These are phyloP conservation scores for Drosophila orosa DNA, from an alignment of 1,140 invertebrate genomes.

Conservation along the genomic window DNA sequence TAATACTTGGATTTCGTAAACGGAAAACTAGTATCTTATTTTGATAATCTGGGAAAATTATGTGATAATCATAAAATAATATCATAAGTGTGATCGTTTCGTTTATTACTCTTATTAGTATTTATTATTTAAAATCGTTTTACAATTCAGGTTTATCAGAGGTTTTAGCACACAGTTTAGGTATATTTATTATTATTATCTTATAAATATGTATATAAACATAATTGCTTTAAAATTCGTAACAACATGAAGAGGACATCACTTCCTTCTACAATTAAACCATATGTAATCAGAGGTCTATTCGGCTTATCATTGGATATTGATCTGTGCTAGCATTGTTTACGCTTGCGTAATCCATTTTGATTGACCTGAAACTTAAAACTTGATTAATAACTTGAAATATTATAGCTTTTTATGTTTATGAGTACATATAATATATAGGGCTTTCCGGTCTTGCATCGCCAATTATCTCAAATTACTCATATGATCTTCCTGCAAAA, in stretches of 20 bases:
- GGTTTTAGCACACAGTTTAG: neutral
- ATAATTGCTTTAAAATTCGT: too few species aligned
- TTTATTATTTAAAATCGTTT: neutral
- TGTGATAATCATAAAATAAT: neutral
- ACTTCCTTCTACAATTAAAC: neutral
- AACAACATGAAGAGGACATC: neutral
- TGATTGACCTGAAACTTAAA: neutral
- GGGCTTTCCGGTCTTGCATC: conserved; percentile 4
- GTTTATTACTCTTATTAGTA: neutral
- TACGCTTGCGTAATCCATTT: neutral
- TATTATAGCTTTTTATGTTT: neutral
- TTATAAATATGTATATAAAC: too few species aligned
- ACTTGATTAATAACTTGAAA: neutral
- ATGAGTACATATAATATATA: conserved; percentile 5
- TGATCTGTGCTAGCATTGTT: neutral
- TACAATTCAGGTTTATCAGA: neutral
- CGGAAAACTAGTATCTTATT: neutral
- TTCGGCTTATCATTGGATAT: neutral
- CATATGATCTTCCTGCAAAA: conserved; percentile 25
- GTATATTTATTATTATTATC: neutral
- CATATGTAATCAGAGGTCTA: neutral
- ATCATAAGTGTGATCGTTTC: neutral
- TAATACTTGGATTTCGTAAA: neutral
- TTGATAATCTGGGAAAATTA: neutral
- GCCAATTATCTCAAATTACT: conserved; percentile 10